Conservation (phyloP, 2,113 vertebrate species). For the Trogon melanurus region DNA sequence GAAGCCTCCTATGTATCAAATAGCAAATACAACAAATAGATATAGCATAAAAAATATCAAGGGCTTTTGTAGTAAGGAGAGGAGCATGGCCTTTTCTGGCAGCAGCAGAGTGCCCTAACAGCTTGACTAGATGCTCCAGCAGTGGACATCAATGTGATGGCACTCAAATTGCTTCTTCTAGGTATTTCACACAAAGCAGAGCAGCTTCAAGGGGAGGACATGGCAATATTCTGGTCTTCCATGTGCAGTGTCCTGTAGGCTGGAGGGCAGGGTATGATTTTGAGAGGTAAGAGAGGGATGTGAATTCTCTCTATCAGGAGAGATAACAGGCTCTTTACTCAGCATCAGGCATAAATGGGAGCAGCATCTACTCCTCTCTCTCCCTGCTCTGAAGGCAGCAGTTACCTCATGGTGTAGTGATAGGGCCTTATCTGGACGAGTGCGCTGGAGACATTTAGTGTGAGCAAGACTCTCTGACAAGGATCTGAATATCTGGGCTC, state of each 20-base stretch:
- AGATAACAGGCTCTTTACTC: background rate
- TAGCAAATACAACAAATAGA: background rate
- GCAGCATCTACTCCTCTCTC: background rate
- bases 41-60: background rate
- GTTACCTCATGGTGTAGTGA: accelerated
- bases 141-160: background rate
- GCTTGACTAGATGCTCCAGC: background rate
- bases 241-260: background rate
- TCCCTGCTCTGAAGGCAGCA: background rate
- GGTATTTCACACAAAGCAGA: background rate
- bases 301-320: background rate
- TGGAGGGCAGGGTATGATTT: background rate
- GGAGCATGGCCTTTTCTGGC: background rate
- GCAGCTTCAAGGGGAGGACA: background rate
- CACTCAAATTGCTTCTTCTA: background rate
- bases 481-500: background rate
- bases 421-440: background rate
- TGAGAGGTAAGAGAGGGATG: background rate
- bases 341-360: background rate
- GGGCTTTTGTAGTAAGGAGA: background rate
- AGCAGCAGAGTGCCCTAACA: background rate
- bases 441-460: background rate
- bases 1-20: background rate
- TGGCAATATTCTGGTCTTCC: background rate
- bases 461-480: background rate